Conservation (phyloP, 2,888 invertebrate species). For the Brachylomia viminalis region DNA sequence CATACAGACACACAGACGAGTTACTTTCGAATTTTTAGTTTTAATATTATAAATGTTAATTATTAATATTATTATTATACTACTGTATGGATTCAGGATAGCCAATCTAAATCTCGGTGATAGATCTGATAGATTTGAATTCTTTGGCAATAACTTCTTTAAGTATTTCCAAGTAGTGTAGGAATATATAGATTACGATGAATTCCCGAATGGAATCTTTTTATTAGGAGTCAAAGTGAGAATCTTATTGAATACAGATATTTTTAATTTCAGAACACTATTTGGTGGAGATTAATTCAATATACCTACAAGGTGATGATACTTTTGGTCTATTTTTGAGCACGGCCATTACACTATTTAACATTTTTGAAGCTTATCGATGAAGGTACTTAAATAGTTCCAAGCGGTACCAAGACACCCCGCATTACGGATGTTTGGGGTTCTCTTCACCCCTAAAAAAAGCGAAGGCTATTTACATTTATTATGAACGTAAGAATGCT, state of each 20-base stretch:
- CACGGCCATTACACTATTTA: not conserved
- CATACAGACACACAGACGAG: too few species aligned
- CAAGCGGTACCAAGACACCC: conserved; percentile 64
- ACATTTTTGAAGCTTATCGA: conserved; percentile 20
- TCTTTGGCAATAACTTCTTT: conserved; percentile 11
- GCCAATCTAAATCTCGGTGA: conserved; percentile 10
- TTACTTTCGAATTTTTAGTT: too few species aligned
- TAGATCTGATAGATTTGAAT: conserved; percentile 9
- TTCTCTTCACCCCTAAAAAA: conserved; percentile 57
- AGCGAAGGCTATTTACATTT: conserved; percentile 59
- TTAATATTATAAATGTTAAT: too few species aligned
- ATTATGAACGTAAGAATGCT: conserved; percentile 63
- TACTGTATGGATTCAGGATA: too few species aligned
- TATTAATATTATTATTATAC: too few species aligned
- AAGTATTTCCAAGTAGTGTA: conserved; percentile 23
- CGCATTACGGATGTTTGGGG: conserved; percentile 40
- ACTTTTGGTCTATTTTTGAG: not conserved
- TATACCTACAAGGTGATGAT: not conserved
- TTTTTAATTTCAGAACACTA: not conserved
- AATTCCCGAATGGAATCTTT: conserved; percentile 14
- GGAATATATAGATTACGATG: not conserved
- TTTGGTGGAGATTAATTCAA: not conserved
- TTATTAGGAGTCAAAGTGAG: not conserved
- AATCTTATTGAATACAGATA: not conserved
- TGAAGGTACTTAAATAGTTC: conserved; percentile 52